A percentile compares a stretch with the other conserved stretches of the same genome.
Conservation (phyloP, 2,888 invertebrate species). For the Scaptodrosophila latifasciaeformis region DNA sequence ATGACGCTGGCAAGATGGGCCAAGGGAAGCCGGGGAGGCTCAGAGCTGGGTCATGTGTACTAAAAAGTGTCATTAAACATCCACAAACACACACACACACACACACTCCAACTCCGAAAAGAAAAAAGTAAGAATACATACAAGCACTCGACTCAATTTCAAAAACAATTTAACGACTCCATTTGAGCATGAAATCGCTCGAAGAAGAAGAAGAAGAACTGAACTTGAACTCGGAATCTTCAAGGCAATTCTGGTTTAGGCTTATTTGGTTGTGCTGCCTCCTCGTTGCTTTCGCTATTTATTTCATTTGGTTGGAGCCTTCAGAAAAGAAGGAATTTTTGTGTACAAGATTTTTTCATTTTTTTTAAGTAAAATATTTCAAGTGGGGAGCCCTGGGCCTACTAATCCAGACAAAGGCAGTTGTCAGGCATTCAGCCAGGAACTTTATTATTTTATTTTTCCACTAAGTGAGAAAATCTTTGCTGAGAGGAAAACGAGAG, state of each 20-base stretch:
- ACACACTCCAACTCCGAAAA: background rate
- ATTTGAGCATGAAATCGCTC: constrained; percentile 68
- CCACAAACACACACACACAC: too few species aligned
- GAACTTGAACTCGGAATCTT: constrained; percentile 1
- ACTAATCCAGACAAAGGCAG: constrained; percentile 44
- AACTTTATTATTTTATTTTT: constrained; percentile 49
- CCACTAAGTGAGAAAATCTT: constrained; percentile 63
- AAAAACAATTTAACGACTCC: constrained; percentile 69
- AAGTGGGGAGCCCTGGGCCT: constrained; percentile 14
- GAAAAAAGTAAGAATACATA: constrained; percentile 24
- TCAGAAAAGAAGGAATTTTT: too few species aligned
- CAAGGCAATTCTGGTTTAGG: constrained; percentile 20
- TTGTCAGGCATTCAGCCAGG: constrained; percentile 44
- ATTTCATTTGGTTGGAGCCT: too few species aligned
- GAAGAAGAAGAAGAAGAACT: constrained; percentile 17
- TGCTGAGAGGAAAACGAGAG: constrained; percentile 9
- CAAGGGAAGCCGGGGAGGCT: background rate
- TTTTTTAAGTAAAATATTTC: constrained; percentile 14
- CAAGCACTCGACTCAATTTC: constrained; percentile 56
- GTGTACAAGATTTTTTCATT: constrained; percentile 28
- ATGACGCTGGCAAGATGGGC: too few species aligned
- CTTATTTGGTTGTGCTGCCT: too few species aligned
- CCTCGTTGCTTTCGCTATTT: too few species aligned
- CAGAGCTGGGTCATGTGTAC: background rate
- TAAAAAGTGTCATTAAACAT: constrained; percentile 7